Base-by-base conservation (phyloP, 2,888 invertebrate genomes). In the Hetaerina titia region DNA sequence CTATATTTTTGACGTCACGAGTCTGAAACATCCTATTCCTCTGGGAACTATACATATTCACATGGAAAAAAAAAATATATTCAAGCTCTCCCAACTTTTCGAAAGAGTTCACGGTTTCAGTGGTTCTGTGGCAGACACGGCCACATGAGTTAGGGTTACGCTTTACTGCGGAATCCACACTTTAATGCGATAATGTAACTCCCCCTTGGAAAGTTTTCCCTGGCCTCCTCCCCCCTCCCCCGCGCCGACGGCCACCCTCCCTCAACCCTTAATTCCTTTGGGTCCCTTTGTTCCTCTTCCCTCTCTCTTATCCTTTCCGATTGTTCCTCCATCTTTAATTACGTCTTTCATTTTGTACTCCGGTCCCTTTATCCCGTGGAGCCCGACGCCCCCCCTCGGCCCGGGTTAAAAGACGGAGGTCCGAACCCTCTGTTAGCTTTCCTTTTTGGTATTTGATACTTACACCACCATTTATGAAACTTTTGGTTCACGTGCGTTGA, bases 321-420 rank as follows among this genome's bases (percentile, higher is more conserved):
- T 81, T 81, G 81, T 81, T 81, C 81, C 13, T 81, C 81, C 81
- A 81, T 81, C 81, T 81, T 81, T 81, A 81, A 81, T 81, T 81
- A 81, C 81, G 81, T 81, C 81, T 81, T 81, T 15, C n/a, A 69
- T 69, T 31, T 13, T 25, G 81, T 1, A 31, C 81, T 13, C 81
- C 15, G 15, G 15, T 31, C 81, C 81, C 81, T 31, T 81, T 31
- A 31, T 81, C 25, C 81, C 8, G 69, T n/a, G n/a, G n/a, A n/a
- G n/a, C n/a, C n/a, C n/a, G n/a, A n/a, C n/a, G n/a, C n/a, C n/a
- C n/a, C n/a, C n/a, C n/a, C n/a, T n/a, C n/a, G 81, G 81, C 22
- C 25, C 31, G 2, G 13, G 25, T 2, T 1, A 8, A 31, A 81
- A 81, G 81, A 81, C 81, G 81, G 13, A 31, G 25, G 15, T 6